These are phyloP conservation scores for Eupleurogrammus muticus DNA, from an alignment of 2,797 vertebrate genomes.

Conservation along the genomic window DNA sequence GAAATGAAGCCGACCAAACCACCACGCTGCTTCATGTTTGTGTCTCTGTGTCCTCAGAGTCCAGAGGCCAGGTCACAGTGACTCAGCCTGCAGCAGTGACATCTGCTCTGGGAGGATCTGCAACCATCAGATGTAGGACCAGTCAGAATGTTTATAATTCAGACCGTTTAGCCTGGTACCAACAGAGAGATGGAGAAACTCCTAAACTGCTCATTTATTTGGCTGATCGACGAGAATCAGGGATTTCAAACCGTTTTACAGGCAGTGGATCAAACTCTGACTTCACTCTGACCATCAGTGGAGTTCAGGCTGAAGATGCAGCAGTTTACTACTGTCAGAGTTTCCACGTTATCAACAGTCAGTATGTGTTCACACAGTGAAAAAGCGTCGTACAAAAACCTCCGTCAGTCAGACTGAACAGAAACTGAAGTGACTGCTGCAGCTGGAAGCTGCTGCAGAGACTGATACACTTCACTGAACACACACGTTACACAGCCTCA, in stretches of 20 bases:
- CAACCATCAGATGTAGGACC: neutral
- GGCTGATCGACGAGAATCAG: neutral
- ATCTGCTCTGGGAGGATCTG: neutral
- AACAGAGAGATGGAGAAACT: constrained; percentile 9
- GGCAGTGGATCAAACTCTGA: constrained; percentile 26
- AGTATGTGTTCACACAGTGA: neutral
- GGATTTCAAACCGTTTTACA: constrained; percentile 18
- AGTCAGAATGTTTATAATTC: neutral
- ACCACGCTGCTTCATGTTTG: too few species aligned
- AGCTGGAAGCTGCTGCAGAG: constrained; percentile 33
- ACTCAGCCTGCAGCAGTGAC: neutral
- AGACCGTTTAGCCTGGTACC: neutral
- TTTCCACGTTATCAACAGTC: neutral
- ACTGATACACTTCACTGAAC: neutral
- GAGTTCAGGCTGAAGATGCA: constrained; percentile 16
- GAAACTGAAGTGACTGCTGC: constrained; percentile 34
- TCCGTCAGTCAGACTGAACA: constrained; percentile 33
- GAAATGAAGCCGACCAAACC: too few species aligned
- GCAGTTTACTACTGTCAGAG: neutral
- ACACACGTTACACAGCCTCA: neutral
- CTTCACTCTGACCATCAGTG: constrained; percentile 30
- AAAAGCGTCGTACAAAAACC: constrained; percentile 32
- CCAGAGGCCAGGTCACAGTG: neutral
- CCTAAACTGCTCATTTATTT: neutral
- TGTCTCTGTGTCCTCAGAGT: neutral